A percentile compares a stretch with the other conserved stretches of the same genome.
Conservation (phyloP, 2,888 invertebrate genomes). For the Smittia sp. region DNA sequence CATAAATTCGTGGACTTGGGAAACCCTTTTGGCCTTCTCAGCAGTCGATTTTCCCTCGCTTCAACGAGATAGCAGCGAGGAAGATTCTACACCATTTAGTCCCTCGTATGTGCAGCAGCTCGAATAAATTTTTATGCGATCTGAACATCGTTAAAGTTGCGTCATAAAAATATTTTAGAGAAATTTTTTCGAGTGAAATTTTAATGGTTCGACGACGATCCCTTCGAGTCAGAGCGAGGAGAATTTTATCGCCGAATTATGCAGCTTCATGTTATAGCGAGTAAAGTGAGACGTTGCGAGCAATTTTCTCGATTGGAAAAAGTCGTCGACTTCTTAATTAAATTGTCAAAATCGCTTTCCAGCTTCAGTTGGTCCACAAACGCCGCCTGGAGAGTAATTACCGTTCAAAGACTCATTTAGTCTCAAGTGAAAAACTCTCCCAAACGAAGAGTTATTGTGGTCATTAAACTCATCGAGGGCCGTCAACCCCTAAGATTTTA, state of each 20-base stretch:
- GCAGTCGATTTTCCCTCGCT: slow-evolving; percentile 2
- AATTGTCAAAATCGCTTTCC: slow-evolving; percentile 10
- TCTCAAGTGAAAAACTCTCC: slow-evolving; percentile 32
- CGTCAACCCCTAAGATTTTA: background rate
- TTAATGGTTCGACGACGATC: slow-evolving; percentile 3
- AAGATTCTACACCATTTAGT: slow-evolving; percentile 13
- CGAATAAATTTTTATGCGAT: slow-evolving; percentile 14
- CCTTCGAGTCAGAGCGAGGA: background rate
- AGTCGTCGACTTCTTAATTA: slow-evolving; percentile 21
- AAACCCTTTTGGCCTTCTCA: slow-evolving; percentile 18
- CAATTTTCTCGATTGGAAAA: background rate
- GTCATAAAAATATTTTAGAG: slow-evolving; percentile 37
- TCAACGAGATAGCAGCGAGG: background rate
- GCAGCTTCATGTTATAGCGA: slow-evolving; percentile 29
- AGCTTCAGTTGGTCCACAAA: slow-evolving; percentile 10
- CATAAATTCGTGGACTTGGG: slow-evolving; percentile 11
- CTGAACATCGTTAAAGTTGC: slow-evolving; percentile 17
- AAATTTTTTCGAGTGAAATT: slow-evolving; percentile 17
- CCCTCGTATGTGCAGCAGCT: background rate
- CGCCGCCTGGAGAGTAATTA: slow-evolving; percentile 25
- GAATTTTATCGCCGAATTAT: slow-evolving; percentile 36
- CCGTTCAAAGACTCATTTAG: slow-evolving; percentile 28
- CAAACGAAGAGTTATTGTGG: slow-evolving; percentile 41
- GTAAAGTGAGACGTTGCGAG: slow-evolving; percentile 18
- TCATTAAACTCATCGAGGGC: slow-evolving; percentile 36